A percentile compares a stretch with the other conserved stretches of the same genome.
These are phyloP conservation scores for Ammospiza caudacuta DNA, from an alignment of 2,113 vertebrate species.

Conservation along the genomic window DNA sequence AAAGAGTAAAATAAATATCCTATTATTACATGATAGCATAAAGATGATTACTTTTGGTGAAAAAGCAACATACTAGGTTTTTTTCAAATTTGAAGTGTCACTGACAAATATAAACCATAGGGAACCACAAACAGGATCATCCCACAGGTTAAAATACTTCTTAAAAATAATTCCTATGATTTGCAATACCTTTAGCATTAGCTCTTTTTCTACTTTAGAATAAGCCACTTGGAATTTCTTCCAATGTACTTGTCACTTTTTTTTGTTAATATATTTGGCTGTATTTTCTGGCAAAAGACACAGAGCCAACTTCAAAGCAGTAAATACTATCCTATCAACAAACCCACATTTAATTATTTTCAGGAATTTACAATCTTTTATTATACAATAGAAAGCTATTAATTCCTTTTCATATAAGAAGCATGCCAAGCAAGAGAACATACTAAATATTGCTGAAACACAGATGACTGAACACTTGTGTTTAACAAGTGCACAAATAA, in stretches of 20 bases:
- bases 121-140: not conserved
- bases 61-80: not conserved
- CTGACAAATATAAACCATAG: not conserved
- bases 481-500: not conserved
- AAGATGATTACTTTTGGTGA: not conserved
- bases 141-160: not conserved
- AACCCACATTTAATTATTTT: not conserved
- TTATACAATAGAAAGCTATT: not conserved
- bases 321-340: not conserved
- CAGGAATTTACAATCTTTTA: not conserved
- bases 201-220: not conserved
- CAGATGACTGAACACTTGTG: not conserved
- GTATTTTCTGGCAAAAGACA: not conserved
- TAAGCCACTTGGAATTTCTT: not conserved
- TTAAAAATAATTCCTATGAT: not conserved
- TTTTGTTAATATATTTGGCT: not conserved
- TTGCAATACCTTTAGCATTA: not conserved
- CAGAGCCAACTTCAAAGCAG: not conserved
- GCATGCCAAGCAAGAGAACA: not conserved
- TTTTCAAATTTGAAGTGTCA: not conserved
- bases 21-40: not conserved
- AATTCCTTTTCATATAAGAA: not conserved
- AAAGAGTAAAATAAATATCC: not conserved
- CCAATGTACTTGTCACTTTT: not conserved
- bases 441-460: not conserved